Conservation (phyloP, 2,113 vertebrate genomes). For the rabbit (Oryctolagus cuniculus) region DNA sequence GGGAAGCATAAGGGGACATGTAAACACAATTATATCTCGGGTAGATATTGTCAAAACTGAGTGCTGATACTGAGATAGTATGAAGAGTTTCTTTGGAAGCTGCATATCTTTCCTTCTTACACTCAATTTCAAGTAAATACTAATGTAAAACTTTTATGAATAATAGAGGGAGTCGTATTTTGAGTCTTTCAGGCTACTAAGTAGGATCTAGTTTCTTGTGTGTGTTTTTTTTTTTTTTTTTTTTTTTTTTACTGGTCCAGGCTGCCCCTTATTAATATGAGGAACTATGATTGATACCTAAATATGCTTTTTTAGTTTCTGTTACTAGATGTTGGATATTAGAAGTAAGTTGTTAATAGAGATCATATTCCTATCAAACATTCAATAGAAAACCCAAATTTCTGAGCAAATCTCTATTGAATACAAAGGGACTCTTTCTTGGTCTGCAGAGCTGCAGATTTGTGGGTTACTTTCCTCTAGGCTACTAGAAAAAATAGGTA, state of each 20-base stretch:
- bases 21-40: neutral
- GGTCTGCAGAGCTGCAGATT: slow-evolving; percentile 35
- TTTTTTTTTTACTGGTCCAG: neutral
- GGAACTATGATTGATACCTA: neutral
- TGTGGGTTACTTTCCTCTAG: neutral
- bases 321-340: neutral
- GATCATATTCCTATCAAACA: neutral
- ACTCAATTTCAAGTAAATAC: slow-evolving; percentile 24
- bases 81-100: neutral
- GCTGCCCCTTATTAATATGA: neutral
- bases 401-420: neutral
- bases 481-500: neutral
- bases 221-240: neutral
- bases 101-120: neutral
- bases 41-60: slow-evolving; percentile 15
- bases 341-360: slow-evolving; percentile 27
- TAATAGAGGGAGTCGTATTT: neutral
- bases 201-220: neutral
- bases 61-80: neutral
- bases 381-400: slow-evolving; percentile 29
- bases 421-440: neutral
- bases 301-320: neutral
- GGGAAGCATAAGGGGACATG: neutral
- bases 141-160: neutral
- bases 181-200: neutral